Percentiles rank a stretch among this genome's conserved stretches.
Evolutionary conservation across 2,113 vertebrate genomes (phyloP).

Genomic region (Anarrhichthys ocellatus): DNA sequence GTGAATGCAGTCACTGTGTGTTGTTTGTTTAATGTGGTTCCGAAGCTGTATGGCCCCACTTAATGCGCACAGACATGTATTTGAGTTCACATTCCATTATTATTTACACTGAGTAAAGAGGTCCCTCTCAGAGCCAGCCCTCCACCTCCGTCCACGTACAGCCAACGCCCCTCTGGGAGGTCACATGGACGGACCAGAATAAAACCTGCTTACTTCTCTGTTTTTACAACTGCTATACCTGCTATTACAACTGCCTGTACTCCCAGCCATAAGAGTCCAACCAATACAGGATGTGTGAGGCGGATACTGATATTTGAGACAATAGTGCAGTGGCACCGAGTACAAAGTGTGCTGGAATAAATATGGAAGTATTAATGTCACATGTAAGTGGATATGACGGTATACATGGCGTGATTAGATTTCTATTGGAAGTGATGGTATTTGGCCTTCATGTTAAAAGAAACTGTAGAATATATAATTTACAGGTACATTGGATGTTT

Average conservation of each 20-base stretch:
- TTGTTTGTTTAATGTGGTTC: conserved; percentile 28
- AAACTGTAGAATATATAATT: no score
- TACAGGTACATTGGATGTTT: no score
- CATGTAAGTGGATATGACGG: no score
- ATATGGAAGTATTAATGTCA: no score
- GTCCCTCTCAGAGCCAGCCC: conserved; percentile 28
- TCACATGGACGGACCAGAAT: conserved; percentile 7
- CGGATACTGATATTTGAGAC: neutral
- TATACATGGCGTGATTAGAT: no score
- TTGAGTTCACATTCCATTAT: conserved; percentile 68
- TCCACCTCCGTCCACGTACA: conserved; percentile 8
- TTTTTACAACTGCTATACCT: neutral
- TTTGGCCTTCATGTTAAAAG: no score
- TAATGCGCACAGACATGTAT: conserved; percentile 51
- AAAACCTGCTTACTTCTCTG: neutral
- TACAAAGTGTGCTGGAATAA: no score
- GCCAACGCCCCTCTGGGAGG: neutral
- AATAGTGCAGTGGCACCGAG: no score
- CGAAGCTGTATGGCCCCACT: conserved; percentile 24
- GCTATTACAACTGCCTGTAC: no score
- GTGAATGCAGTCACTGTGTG: conserved; percentile 13
- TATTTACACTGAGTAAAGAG: conserved; percentile 67
- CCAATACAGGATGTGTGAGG: neutral
- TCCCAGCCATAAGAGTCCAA: neutral
- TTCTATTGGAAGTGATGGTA: no score